Evolutionary conservation across 2,888 invertebrate genomes (phyloP), one percentile per base, ranked within the genome.

Genomic region (Dendrolimus houi): DNA sequence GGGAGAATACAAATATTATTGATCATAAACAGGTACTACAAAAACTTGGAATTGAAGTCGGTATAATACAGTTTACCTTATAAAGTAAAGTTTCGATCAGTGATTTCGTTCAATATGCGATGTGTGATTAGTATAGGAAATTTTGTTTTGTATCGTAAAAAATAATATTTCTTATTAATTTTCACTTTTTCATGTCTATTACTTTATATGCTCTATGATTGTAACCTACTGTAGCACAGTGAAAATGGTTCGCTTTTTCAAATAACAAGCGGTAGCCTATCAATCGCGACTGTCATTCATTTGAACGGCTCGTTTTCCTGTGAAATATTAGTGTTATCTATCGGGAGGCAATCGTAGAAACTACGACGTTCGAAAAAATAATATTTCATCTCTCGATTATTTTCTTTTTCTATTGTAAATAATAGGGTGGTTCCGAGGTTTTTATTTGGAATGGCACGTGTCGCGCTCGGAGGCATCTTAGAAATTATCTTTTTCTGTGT

Each of bases 331-430:
- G 77, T 77, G 81, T 81, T 85, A 85, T 85, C 83, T 81, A 79
- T 85, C 77, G 83, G 71, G 75, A 83, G 83, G 83, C 86, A 83
- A 79, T 81, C 80, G 72, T 81, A 69, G 74, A 80, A 87, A 87
- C 87, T 87, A 86, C 77, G 47, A 47, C 47, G 47, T 9, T 79
- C 74, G 76, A 70, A 68, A 82, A 82, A 84, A 84, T 85, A 82
- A 85, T 87, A 83, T 80, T 83, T 86, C 85, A 81, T 65, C 65
- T 75, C 83, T 79, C 77, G 86, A 87, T 88, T 89, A 84, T 87
- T 87, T 87, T 83, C 80, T 85, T 79, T 83, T 83, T 81, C 85
- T 79, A 83, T 82, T 83, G 89, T 85, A 87, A 89, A 90, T 88
- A 90, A 81, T 81, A 76, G 81, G 77, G 73, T 73, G 61, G 64